phyloP scores from a whole-genome alignment of 2,113 vertebrate species.

The Cebidichthys violaceus region DNA sequence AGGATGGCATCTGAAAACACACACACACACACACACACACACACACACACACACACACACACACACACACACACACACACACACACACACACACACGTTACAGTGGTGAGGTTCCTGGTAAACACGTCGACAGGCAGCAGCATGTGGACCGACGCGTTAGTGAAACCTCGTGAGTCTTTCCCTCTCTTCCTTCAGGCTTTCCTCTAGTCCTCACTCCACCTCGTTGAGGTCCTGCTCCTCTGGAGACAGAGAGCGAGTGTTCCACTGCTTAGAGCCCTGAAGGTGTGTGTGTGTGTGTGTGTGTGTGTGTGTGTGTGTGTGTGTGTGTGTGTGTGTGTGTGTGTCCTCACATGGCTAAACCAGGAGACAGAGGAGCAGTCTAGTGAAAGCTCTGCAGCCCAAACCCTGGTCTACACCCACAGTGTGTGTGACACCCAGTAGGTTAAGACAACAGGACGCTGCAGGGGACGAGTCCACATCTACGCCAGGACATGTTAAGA shows the following conservation, averaged over 20 bases:
- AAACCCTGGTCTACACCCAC: background rate
- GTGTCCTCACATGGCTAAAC: slow-evolving; percentile 8
- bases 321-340: too few species aligned
- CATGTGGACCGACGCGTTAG: background rate
- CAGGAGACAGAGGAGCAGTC: slow-evolving; percentile 33
- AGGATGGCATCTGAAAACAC: slow-evolving; percentile 92
- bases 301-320: too few species aligned
- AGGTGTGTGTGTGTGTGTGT: slow-evolving; percentile 18
- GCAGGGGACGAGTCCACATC: background rate
- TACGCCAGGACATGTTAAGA: background rate
- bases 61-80: background rate
- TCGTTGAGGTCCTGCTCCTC: background rate
- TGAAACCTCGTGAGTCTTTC: background rate
- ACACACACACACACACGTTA: background rate
- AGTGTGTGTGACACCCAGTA: slow-evolving; percentile 7
- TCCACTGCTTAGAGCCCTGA: background rate
- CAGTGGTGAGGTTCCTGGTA: background rate
- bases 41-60: background rate
- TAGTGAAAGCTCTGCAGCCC: background rate
- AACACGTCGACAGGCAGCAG: background rate
- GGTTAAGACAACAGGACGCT: slow-evolving; percentile 4
- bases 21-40: background rate
- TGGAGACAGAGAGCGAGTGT: background rate
- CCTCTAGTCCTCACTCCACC: background rate
- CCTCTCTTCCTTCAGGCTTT: background rate